A percentile compares a stretch with the other conserved stretches of the same genome.
These are phyloP conservation scores for Drosophila suboccidentalis DNA, from an alignment of 2,888 invertebrate species.

Conservation along the genomic window DNA sequence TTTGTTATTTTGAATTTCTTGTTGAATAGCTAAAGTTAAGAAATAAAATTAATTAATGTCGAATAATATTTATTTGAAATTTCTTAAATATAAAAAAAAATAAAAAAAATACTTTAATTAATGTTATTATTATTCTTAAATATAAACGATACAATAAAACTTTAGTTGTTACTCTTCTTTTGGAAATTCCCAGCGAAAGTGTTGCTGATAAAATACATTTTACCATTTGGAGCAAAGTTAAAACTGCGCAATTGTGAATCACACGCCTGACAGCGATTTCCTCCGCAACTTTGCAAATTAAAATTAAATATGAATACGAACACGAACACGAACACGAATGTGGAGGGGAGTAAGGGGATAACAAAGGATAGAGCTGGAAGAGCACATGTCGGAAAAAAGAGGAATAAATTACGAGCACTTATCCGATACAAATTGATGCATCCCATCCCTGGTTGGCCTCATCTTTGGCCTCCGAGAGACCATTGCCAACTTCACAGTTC, in stretches of 20 bases:
- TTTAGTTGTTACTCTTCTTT: background rate
- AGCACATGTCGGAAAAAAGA: slow-evolving; percentile 4
- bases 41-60: too few relatives aligned
- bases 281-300: slow-evolving; percentile 51
- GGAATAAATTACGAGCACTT: slow-evolving; percentile 32
- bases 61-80: background rate
- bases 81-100: background rate
- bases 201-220: slow-evolving; percentile 1
- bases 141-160: background rate
- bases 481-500: slow-evolving; percentile 12
- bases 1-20: too few relatives aligned
- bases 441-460: slow-evolving; percentile 1
- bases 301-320: slow-evolving; percentile 61
- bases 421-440: slow-evolving; percentile 41
- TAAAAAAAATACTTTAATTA: too few relatives aligned
- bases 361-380: slow-evolving; percentile 8
- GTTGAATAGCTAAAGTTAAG: too few relatives aligned
- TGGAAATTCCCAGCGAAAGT: background rate
- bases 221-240: slow-evolving; percentile 1
- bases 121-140: background rate
- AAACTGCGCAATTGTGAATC: slow-evolving; percentile 37
- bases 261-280: slow-evolving; percentile 42
- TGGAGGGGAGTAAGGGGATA: background rate
- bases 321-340: slow-evolving; percentile 22
- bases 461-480: background rate